A percentile compares a stretch with the other conserved stretches of the same genome.
Evolutionary conservation across 2,113 vertebrate genomes (phyloP).

Genomic region (Heptranchias perlo): DNA sequence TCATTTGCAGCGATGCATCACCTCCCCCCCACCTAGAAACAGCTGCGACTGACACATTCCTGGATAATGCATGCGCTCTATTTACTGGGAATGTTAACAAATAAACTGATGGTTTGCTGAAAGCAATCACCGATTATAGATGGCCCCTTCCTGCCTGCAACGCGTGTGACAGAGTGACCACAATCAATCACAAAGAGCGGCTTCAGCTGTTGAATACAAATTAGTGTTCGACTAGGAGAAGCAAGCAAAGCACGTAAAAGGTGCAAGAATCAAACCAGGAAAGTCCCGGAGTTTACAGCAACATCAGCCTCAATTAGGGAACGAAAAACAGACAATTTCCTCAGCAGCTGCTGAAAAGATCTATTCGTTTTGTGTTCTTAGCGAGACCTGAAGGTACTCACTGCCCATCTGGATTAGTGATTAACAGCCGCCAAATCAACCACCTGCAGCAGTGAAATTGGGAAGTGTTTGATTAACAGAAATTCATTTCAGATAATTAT

Average conservation of each 20-base stretch:
- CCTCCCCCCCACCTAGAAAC: constrained; percentile 14
- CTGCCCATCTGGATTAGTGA: background rate
- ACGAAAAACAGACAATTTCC: background rate
- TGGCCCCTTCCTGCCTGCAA: background rate
- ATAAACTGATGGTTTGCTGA: constrained; percentile 16
- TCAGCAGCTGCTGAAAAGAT: background rate
- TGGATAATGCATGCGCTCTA: background rate
- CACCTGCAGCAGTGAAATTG: background rate
- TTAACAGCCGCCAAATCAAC: background rate
- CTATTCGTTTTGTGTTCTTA: too few relatives aligned
- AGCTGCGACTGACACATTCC: constrained; percentile 28
- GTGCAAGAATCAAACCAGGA: background rate
- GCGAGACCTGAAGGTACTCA: background rate
- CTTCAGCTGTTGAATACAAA: background rate
- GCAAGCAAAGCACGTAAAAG: background rate
- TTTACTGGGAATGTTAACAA: background rate
- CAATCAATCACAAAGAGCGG: background rate
- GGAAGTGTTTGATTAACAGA: background rate
- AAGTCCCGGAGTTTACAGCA: background rate
- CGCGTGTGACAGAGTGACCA: background rate
- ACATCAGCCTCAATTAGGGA: background rate
- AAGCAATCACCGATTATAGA: constrained; percentile 26
- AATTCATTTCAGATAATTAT: background rate
- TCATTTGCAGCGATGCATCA: constrained; percentile 25
- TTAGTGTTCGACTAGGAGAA: background rate